Evolutionary conservation across 1,140 invertebrate genomes (phyloP).

Genomic region (Plectrocnemia conspersa): DNA sequence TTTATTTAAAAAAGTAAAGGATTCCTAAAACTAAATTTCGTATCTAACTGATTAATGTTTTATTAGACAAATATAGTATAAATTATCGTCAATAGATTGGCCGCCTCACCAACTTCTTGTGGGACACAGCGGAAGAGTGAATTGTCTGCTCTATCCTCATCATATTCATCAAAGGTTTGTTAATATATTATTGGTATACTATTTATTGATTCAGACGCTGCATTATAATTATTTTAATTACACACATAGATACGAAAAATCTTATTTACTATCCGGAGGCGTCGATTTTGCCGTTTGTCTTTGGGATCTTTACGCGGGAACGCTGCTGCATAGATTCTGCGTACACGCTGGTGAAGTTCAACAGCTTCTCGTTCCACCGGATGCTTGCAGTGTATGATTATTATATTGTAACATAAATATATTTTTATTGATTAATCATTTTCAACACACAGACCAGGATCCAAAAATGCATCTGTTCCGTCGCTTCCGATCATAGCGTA

Average conservation of each 20-base stretch:
- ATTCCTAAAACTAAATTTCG: no score
- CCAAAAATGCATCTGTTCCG: slow-evolving; percentile 92
- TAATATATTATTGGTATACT: background rate
- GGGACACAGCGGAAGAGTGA: slow-evolving; percentile 91
- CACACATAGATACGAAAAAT: slow-evolving; percentile 79
- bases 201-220: background rate
- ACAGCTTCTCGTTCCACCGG: slow-evolving; percentile 86
- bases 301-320: slow-evolving; percentile 93
- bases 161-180: slow-evolving; percentile 81
- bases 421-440: slow-evolving; percentile 27
- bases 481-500: slow-evolving; percentile 96
- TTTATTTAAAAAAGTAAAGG: no score
- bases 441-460: slow-evolving; percentile 84
- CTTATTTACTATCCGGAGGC: slow-evolving; percentile 89
- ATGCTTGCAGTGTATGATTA: slow-evolving; percentile 78
- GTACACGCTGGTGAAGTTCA: slow-evolving; percentile 92
- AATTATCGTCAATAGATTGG: slow-evolving; percentile 70
- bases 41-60: no score
- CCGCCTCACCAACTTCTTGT: slow-evolving; percentile 82
- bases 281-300: slow-evolving; percentile 97
- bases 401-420: slow-evolving; percentile 15
- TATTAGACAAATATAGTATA: no score
- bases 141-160: slow-evolving; percentile 92
- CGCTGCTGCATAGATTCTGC: slow-evolving; percentile 89
- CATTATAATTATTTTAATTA: background rate